Percentiles rank a stretch among this genome's conserved stretches.
Conservation (phyloP, 2,888 invertebrate species). For the Harpalus rubripes region DNA sequence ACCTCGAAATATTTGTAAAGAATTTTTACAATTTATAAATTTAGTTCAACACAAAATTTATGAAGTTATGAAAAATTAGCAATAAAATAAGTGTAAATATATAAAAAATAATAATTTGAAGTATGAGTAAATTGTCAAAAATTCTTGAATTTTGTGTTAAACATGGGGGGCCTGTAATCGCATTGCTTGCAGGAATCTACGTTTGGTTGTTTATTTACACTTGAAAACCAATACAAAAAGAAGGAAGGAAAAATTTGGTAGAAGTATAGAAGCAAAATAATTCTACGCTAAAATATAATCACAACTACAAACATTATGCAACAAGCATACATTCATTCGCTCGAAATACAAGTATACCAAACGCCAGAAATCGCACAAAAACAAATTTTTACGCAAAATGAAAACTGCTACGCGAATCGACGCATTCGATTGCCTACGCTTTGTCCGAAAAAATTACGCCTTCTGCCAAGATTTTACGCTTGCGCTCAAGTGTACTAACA, state of each 20-base stretch:
- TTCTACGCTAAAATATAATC: conserved; percentile 30
- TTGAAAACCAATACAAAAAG: conserved; percentile 53
- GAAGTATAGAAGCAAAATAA: conserved; percentile 42
- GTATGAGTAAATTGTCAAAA: conserved; percentile 12
- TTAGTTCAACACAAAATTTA: conserved; percentile 61
- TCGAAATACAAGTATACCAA: conserved; percentile 64
- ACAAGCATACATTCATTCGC: conserved; percentile 50
- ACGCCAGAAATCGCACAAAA: conserved; percentile 64
- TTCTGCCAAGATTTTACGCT: conserved; percentile 50
- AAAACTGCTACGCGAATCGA: conserved; percentile 57
- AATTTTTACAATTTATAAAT: conserved; percentile 33
- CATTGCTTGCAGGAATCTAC: conserved; percentile 62
- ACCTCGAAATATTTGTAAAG: conserved; percentile 61
- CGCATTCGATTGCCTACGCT: conserved; percentile 51
- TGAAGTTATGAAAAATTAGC: not conserved
- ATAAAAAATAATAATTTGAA: conserved; percentile 6
- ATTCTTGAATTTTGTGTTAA: conserved; percentile 55
- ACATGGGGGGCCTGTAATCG: conserved; percentile 48
- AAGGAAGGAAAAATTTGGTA: conserved; percentile 21
- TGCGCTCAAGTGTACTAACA: conserved; percentile 55
- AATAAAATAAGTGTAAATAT: conserved; percentile 10
- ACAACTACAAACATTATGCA: conserved; percentile 12
- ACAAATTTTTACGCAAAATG: conserved; percentile 68
- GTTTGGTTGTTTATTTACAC: conserved; percentile 58
- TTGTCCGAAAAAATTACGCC: conserved; percentile 54